Evolutionary conservation across 1,140 invertebrate genomes (phyloP).

Genomic region (Eubasilissa regina): DNA sequence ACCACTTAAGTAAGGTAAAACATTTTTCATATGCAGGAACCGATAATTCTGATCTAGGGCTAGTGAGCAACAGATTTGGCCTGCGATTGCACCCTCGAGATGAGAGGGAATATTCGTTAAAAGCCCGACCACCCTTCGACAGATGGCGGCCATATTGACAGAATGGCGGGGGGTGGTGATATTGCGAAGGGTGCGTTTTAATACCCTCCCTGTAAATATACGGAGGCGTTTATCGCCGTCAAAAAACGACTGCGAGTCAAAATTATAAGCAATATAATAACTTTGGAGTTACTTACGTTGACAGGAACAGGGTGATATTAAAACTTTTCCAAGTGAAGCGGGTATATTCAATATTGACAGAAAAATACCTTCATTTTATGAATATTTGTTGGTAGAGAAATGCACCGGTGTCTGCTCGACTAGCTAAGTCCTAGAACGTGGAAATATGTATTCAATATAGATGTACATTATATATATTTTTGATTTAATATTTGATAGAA

Average conservation of each 20-base stretch:
- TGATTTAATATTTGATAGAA: no score
- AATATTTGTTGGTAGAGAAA: no score
- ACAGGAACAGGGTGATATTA: slow-evolving; percentile 27
- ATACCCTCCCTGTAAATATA: slow-evolving; percentile 27
- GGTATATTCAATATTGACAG: slow-evolving; percentile 18
- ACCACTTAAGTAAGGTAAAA: no score
- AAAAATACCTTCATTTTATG: no score
- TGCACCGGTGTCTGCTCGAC: no score
- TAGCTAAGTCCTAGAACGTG: no score
- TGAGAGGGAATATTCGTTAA: slow-evolving; percentile 54
- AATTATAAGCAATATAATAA: slow-evolving; percentile 41
- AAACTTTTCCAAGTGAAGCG: slow-evolving; percentile 16
- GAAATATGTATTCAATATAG: no score
- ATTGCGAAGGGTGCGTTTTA: slow-evolving; percentile 20
- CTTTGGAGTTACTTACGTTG: slow-evolving; percentile 13
- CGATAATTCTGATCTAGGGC: slow-evolving; percentile 4
- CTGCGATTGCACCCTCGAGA: slow-evolving; percentile 51
- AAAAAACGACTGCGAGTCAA: slow-evolving; percentile 30
- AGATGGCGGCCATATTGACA: slow-evolving; percentile 54
- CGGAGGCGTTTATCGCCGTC: slow-evolving; percentile 35
- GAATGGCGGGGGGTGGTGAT: slow-evolving; percentile 10
- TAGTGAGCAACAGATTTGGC: slow-evolving; percentile 50
- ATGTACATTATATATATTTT: no score
- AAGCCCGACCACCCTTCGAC: slow-evolving; percentile 46
- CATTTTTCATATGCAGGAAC: neutral